phyloP scores from a whole-genome alignment of 2,888 invertebrate genomes.

The Synergus laeviventris region DNA sequence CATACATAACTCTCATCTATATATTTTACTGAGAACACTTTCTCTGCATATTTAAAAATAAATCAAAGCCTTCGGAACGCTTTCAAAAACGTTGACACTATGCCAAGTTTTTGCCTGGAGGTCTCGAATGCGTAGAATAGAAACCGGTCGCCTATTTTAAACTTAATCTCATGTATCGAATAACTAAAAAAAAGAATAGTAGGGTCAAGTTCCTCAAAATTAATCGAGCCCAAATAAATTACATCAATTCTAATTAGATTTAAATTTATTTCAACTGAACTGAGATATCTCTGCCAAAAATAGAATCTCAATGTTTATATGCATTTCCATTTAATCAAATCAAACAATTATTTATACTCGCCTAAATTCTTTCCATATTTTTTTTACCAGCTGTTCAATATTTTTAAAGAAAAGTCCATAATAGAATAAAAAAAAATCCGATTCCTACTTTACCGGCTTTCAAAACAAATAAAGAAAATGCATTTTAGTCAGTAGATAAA shows the following conservation, averaged over 20 bases:
- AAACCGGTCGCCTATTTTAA: slow-evolving; percentile 27
- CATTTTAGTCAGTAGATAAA: no score
- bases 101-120: slow-evolving; percentile 13
- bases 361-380: no score
- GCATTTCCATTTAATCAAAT: background rate
- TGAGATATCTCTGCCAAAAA: background rate
- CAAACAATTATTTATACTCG: background rate
- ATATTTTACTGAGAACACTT: background rate
- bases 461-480: no score
- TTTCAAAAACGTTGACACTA: slow-evolving; percentile 29
- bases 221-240: slow-evolving; percentile 12
- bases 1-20: background rate
- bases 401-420: no score
- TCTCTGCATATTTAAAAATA: slow-evolving; percentile 28
- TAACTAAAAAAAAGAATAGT: background rate
- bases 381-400: no score
- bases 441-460: no score
- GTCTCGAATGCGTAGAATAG: slow-evolving; percentile 10
- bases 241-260: background rate
- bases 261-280: background rate
- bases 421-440: no score
- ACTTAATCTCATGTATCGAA: slow-evolving; percentile 17
- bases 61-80: slow-evolving; percentile 16
- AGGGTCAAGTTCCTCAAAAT: slow-evolving; percentile 23
- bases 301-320: background rate